Evolutionary conservation across 2,888 invertebrate genomes (phyloP).

Genomic region (Agonum fuliginosum): DNA sequence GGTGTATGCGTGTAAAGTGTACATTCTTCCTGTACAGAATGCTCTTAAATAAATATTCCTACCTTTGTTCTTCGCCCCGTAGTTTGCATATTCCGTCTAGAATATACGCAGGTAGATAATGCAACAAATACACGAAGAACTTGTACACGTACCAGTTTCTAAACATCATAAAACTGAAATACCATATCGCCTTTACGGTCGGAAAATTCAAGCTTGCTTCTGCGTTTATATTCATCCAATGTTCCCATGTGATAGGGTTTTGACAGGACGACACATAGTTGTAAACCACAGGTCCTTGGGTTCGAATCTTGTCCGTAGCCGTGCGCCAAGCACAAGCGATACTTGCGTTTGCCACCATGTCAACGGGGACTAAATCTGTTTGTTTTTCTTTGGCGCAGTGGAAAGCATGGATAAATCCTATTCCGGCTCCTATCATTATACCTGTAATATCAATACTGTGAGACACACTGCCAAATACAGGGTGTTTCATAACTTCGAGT

Average conservation of each 20-base stretch:
- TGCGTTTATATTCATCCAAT: conserved; percentile 76
- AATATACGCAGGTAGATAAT: conserved; percentile 78
- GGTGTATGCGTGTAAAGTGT: no score
- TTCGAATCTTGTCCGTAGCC: neutral
- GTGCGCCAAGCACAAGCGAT: conserved; percentile 79
- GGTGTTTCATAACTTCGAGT: no score
- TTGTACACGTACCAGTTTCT: conserved; percentile 76
- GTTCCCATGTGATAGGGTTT: conserved; percentile 86
- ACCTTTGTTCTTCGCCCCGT: conserved; percentile 76
- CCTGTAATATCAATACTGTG: no score
- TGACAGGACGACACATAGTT: conserved; percentile 88
- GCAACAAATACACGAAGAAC: conserved; percentile 78
- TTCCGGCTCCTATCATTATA: conserved; percentile 80
- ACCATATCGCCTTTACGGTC: conserved; percentile 79
- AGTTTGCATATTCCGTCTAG: conserved; percentile 75
- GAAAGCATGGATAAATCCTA: conserved; percentile 82
- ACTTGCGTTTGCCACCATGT: conserved; percentile 84
- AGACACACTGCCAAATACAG: no score
- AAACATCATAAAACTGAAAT: conserved; percentile 79
- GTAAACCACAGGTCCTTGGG: conserved; percentile 79
- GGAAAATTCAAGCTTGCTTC: conserved; percentile 76
- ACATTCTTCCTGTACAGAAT: no score
- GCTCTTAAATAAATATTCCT: conserved; percentile 62
- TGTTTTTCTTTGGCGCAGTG: conserved; percentile 78
- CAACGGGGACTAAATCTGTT: conserved; percentile 88